These are phyloP conservation scores for Enteromius afrohamiltoni DNA, from an alignment of 2,797 vertebrate species.

Conservation along the genomic window DNA sequence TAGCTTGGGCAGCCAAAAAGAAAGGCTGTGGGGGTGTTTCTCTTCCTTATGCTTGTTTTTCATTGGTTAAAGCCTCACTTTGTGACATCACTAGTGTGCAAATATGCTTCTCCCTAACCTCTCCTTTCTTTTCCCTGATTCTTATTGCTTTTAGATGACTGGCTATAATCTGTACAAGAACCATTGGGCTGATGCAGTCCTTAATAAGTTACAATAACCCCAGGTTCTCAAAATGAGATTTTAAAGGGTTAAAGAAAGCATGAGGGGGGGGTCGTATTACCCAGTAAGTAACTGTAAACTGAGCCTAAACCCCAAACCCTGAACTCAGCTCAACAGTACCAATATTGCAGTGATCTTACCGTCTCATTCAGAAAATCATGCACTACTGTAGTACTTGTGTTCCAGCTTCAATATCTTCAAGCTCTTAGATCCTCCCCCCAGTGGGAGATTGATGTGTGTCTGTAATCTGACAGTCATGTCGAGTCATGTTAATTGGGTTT, in stretches of 20 bases:
- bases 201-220: too few species aligned
- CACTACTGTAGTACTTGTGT: slow-evolving; percentile 32
- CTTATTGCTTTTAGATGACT: neutral
- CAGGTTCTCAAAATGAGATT: slow-evolving; percentile 2
- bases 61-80: neutral
- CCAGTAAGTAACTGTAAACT: slow-evolving; percentile 2
- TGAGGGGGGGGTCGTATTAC: neutral
- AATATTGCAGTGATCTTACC: neutral
- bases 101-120: neutral
- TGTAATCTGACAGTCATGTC: slow-evolving; percentile 17
- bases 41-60: slow-evolving; percentile 6
- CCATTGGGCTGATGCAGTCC: neutral
- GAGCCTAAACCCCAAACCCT: slow-evolving; percentile 3
- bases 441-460: neutral
- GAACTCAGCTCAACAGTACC: neutral
- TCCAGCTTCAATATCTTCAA: neutral
- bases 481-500: neutral
- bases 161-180: neutral
- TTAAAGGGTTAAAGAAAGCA: neutral
- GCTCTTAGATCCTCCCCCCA: slow-evolving; percentile 2
- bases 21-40: neutral
- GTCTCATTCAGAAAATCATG: slow-evolving; percentile 6
- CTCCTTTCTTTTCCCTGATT: neutral
- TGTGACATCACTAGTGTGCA: neutral
- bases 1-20: neutral